Percentiles rank a stretch among this genome's conserved stretches.
These are phyloP conservation scores for Picathartes gymnocephalus DNA, from an alignment of 2,113 vertebrate species.

Conservation along the genomic window DNA sequence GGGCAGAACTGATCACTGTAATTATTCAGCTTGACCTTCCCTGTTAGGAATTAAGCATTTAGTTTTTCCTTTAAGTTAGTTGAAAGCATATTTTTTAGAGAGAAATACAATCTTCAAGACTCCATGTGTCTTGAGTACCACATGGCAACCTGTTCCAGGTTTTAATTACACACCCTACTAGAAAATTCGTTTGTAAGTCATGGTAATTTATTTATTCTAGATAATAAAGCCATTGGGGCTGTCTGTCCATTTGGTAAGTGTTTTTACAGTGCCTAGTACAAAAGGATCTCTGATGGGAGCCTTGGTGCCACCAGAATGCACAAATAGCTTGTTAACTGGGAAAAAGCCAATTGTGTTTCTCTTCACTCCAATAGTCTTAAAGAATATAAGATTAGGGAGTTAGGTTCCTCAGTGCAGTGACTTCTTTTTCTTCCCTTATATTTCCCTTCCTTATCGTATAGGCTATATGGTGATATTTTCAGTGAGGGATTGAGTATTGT, in stretches of 20 bases:
- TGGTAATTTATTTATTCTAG: conserved; percentile 46
- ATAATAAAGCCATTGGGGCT: conserved; percentile 34
- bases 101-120: background rate
- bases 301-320: conserved; percentile 23
- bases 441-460: background rate
- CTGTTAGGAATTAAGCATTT: background rate
- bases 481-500: background rate
- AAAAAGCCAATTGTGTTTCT: background rate
- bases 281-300: background rate
- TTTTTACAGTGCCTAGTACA: conserved; percentile 15
- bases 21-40: background rate
- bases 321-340: conserved; percentile 35
- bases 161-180: conserved; percentile 19
- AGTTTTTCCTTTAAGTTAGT: background rate
- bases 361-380: background rate
- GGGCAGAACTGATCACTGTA: background rate
- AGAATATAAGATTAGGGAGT: background rate
- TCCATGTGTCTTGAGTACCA: background rate
- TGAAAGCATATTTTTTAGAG: background rate
- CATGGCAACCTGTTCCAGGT: background rate
- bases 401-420: background rate
- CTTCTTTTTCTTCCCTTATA: background rate
- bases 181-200: conserved; percentile 21
- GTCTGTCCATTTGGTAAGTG: conserved; percentile 27
- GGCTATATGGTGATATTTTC: background rate